Base-by-base conservation (phyloP, 2,888 invertebrate genomes). In the Melanargia galathea region DNA sequence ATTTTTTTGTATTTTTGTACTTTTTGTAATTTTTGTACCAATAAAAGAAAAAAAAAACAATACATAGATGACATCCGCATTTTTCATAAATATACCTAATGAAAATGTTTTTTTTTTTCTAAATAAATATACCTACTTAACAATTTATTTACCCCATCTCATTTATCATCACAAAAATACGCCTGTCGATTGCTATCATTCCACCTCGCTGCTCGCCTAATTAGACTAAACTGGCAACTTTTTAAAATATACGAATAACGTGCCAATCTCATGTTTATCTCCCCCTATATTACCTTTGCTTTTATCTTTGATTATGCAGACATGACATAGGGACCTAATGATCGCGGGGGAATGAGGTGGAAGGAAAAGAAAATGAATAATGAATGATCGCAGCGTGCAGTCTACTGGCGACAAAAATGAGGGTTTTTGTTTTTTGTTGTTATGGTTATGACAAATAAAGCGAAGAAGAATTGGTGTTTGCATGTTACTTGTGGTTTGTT, bases 221-320 rank as follows among this genome's bases (percentile, higher is more conserved):
- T 58, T 48, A 24, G n/a, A 48, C 24, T 48, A 45, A 48, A 48
- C 22, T 22, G 22, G 33, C n/a, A 65, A 45, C 48, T 58, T 64
- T 57, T 52, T 43, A 2, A 33, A 48, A 55, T 55, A 65, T 63
- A 58, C 51, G 56, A 65, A 65, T 63, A 63, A 63, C 40, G 40
- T 48, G 59, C 45, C 58, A 61, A 67, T 60, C 48, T 62, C 60
- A 60, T 64, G 62, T 67, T 66, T 67, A 64, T 69, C 67, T 69
- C 60, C 67, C 65, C 67, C 46, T 63, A 59, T 62, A 59, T 56
- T 62, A 63, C 46, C 55, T 60, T 56, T 40, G 60, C 58, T 66
- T 61, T 60, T 63, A 69, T 65, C 64, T 63, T 61, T 63, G 57
- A 69, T 64, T 63, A 56, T 46, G 54, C 51, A 65, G 65, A 59